These are phyloP conservation scores for Psylliodes chrysocephalus DNA, from an alignment of 2,888 invertebrate genomes.

Conservation along the genomic window DNA sequence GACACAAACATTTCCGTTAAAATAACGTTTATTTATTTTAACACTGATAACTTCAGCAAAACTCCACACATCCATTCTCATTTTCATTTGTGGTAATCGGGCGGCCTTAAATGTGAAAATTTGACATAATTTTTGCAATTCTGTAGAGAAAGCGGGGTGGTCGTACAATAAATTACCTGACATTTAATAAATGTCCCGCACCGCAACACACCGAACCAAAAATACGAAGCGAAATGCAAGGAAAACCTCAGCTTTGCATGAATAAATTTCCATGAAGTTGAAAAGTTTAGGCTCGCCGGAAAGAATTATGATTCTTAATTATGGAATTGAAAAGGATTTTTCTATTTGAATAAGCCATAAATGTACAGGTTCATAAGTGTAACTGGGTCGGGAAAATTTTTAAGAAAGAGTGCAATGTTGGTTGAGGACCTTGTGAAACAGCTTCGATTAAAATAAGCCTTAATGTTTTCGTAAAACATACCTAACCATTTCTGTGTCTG, in stretches of 20 bases:
- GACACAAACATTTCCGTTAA: too few species aligned
- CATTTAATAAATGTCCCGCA: slow-evolving; percentile 37
- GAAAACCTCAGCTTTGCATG: slow-evolving; percentile 34
- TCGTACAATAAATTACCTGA: slow-evolving; percentile 36
- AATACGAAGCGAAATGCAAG: slow-evolving; percentile 34
- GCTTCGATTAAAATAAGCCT: too few species aligned
- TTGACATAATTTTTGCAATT: slow-evolving; percentile 32
- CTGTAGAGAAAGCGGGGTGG: slow-evolving; percentile 7
- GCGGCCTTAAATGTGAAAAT: slow-evolving; percentile 13
- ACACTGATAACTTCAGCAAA: too few species aligned
- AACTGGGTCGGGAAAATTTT: too few species aligned
- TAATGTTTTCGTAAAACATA: too few species aligned
- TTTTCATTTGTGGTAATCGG: slow-evolving; percentile 25
- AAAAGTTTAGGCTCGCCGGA: slow-evolving; percentile 34
- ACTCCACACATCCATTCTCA: slow-evolving; percentile 18
- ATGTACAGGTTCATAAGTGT: neutral
- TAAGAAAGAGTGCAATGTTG: too few species aligned
- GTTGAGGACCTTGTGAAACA: too few species aligned
- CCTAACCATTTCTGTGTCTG: too few species aligned
- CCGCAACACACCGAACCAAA: slow-evolving; percentile 32
- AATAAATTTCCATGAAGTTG: slow-evolving; percentile 36
- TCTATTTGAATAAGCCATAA: slow-evolving; percentile 11
- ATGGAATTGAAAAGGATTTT: slow-evolving; percentile 27
- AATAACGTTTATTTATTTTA: too few species aligned
- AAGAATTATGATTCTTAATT: slow-evolving; percentile 39